These are phyloP conservation scores for Nasonovia ribisnigri DNA, from an alignment of 2,888 invertebrate genomes.

Conservation along the genomic window DNA sequence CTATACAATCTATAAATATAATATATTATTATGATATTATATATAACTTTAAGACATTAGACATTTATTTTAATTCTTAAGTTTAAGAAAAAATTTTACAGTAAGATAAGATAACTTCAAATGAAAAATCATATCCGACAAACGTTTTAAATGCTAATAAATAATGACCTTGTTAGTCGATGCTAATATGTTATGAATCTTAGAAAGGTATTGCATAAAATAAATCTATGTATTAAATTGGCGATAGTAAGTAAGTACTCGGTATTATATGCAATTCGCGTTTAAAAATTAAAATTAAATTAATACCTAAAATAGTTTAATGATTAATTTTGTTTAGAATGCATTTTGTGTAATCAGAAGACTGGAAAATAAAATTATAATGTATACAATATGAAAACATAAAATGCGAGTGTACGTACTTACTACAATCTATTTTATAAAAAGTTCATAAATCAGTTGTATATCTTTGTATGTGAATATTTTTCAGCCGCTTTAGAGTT, in stretches of 20 bases:
- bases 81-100: neutral
- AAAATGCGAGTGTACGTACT: neutral
- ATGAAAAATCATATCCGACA: neutral
- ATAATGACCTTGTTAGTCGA: conserved; percentile 8
- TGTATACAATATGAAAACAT: neutral
- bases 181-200: neutral
- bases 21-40: neutral
- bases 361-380: conserved; percentile 5
- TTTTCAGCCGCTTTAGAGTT: neutral
- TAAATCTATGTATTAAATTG: neutral
- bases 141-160: neutral
- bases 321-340: neutral
- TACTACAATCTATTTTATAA: neutral
- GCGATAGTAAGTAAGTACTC: neutral
- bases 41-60: neutral
- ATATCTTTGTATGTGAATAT: neutral
- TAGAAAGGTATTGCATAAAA: conserved; percentile 15
- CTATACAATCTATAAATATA: neutral
- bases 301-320: neutral
- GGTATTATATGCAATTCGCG: neutral
- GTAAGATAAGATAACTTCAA: conserved; percentile 1
- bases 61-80: neutral
- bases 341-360: neutral
- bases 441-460: neutral
- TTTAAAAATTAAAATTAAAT: neutral